These are phyloP conservation scores for Edolisoma coerulescens DNA, from an alignment of 2,113 vertebrate genomes.

Conservation along the genomic window DNA sequence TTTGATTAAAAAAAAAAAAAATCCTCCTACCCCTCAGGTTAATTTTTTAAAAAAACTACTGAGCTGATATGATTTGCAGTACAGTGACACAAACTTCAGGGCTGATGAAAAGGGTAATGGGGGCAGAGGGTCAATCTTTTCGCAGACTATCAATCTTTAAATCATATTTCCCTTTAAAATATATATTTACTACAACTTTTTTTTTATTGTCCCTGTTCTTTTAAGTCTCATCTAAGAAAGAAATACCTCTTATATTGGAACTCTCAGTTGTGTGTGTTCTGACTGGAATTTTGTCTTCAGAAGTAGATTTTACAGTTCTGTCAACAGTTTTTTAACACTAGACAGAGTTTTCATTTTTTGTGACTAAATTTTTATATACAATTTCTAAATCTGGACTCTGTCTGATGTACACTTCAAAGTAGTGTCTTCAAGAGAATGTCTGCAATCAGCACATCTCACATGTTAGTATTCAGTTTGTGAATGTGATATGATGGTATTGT, in stretches of 20 bases:
- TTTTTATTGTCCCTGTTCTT: background rate
- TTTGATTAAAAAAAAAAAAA: background rate
- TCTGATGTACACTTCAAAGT: background rate
- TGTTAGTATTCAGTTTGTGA: background rate
- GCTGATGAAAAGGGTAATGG: background rate
- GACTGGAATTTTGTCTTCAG: background rate
- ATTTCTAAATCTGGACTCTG: background rate
- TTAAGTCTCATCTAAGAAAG: background rate
- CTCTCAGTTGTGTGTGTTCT: background rate
- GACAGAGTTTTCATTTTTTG: background rate
- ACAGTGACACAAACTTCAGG: background rate
- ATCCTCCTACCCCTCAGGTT: accelerated
- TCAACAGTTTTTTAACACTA: background rate
- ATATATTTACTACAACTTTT: background rate
- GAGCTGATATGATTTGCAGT: background rate
- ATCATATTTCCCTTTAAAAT: background rate
- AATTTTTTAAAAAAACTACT: background rate
- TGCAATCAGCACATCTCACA: background rate
- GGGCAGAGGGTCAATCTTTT: background rate
- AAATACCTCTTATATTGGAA: background rate
- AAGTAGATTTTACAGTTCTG: background rate
- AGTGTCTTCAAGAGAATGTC: background rate
- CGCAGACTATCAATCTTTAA: background rate
- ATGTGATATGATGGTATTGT: background rate
- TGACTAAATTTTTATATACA: background rate